A percentile compares a stretch with the other conserved stretches of the same genome.
Evolutionary conservation across 2,113 vertebrate species (phyloP).

Genomic region (Delphinapterus leucas): DNA sequence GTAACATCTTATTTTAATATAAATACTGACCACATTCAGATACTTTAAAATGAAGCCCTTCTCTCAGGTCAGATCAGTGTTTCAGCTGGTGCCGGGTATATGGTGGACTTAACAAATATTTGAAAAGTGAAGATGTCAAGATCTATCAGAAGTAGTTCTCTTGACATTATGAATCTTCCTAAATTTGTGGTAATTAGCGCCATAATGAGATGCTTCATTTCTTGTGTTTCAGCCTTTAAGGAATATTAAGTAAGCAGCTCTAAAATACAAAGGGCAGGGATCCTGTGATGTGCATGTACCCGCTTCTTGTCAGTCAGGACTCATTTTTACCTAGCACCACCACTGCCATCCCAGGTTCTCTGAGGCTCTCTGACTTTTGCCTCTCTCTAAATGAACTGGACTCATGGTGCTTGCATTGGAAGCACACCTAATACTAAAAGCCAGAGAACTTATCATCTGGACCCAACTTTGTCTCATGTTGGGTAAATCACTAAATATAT

Average conservation of each 20-base stretch:
- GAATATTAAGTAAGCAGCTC: background rate
- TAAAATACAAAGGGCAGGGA: background rate
- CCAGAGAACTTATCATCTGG: too few species aligned
- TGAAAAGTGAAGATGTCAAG: background rate
- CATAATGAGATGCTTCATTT: background rate
- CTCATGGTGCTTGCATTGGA: background rate
- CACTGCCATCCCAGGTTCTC: rapidly evolving
- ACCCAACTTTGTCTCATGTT: rapidly evolving
- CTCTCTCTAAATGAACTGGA: background rate
- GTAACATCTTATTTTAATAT: background rate
- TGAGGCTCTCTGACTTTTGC: background rate
- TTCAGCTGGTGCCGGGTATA: background rate
- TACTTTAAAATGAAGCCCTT: background rate
- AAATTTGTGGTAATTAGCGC: background rate
- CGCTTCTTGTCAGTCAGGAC: background rate
- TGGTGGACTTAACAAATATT: background rate
- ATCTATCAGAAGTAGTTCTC: background rate
- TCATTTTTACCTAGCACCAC: background rate
- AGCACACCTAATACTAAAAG: background rate
- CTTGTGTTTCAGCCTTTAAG: background rate
- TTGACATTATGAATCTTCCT: background rate
- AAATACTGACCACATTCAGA: background rate
- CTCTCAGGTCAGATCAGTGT: background rate
- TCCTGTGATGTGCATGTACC: background rate
- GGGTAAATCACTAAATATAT: background rate